A percentile compares a stretch with the other conserved stretches of the same genome.
Conservation (phyloP, 2,797 vertebrate genomes). For the Darevskia mixta region DNA sequence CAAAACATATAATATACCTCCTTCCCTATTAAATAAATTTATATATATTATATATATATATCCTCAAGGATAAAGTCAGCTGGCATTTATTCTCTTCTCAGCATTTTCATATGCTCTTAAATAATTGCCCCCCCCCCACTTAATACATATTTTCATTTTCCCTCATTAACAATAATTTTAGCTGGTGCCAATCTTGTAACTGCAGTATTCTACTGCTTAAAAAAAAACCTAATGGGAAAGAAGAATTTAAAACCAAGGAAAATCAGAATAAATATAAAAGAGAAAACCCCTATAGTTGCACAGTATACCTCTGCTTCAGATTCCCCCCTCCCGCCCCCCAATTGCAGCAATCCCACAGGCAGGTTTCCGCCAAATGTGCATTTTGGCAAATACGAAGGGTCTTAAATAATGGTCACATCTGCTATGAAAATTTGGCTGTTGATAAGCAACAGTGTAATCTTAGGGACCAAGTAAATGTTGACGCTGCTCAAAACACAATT, state of each 20-base stretch:
- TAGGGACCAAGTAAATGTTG: constrained; percentile 49
- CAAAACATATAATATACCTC: background rate
- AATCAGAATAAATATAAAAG: constrained; percentile 28
- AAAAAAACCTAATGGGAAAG: constrained; percentile 14
- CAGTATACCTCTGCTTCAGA: constrained; percentile 26
- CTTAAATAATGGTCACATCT: constrained; percentile 59
- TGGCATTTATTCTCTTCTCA: background rate
- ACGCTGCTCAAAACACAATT: constrained; percentile 44
- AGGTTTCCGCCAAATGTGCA: constrained; percentile 58
- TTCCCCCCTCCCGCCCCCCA: constrained; percentile 41
- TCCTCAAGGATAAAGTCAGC: background rate
- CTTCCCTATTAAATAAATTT: background rate
- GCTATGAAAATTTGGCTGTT: constrained; percentile 64
- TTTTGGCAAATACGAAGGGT: constrained; percentile 58
- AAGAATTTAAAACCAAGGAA: constrained; percentile 27
- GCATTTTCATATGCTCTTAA: background rate
- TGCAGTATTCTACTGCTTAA: background rate
- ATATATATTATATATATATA: background rate
- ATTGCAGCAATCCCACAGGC: constrained; percentile 28
- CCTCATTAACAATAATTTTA: background rate
- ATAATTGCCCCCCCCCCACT: background rate
- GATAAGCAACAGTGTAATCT: constrained; percentile 48
- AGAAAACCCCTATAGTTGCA: constrained; percentile 24
- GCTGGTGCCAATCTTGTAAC: background rate
- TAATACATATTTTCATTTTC: background rate